phyloP scores from a whole-genome alignment of 1,140 invertebrate genomes.

The Halesus radiatus region DNA sequence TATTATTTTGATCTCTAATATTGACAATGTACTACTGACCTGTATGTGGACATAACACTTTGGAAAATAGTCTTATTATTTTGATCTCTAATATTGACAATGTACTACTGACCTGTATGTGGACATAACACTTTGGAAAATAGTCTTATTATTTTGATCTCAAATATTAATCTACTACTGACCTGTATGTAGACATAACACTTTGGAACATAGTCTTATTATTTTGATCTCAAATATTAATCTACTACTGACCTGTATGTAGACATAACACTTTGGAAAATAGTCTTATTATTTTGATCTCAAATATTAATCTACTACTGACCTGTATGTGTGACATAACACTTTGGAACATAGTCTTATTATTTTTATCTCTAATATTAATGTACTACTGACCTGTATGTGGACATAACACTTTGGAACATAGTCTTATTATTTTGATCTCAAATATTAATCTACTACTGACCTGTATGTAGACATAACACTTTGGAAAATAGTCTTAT shows the following conservation, averaged over 20 bases:
- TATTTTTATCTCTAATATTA: too few species aligned
- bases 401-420: constrained; percentile 89
- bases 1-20: too few species aligned
- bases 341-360: constrained; percentile 87
- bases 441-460: constrained; percentile 60
- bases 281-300: constrained; percentile 79
- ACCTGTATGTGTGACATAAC: constrained; percentile 83
- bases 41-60: constrained; percentile 84
- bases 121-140: constrained; percentile 91
- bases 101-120: constrained; percentile 73
- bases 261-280: constrained; percentile 91
- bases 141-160: constrained; percentile 79
- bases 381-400: constrained; percentile 72
- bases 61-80: constrained; percentile 87
- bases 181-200: constrained; percentile 83
- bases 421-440: constrained; percentile 82
- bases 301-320: constrained; percentile 61
- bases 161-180: constrained; percentile 61
- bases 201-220: constrained; percentile 88
- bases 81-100: too few species aligned
- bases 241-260: constrained; percentile 73
- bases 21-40: constrained; percentile 69
- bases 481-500: constrained; percentile 87
- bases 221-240: too few species aligned
- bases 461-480: constrained; percentile 83